Percentiles rank a stretch among this genome's conserved stretches.
Conservation (phyloP, 2,888 invertebrate species). For the Diaprepes abbreviatus region DNA sequence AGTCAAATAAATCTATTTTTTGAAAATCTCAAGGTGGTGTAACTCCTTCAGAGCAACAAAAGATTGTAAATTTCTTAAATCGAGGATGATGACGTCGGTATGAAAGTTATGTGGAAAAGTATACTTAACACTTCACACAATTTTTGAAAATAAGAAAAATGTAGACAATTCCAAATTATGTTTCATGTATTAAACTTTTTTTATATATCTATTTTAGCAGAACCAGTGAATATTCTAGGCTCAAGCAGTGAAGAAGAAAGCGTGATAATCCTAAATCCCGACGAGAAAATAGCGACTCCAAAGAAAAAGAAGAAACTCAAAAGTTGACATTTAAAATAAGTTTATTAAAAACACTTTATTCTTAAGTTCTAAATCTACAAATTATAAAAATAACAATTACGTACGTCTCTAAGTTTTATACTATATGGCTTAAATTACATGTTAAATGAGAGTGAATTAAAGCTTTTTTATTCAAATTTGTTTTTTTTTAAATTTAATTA, state of each 20-base stretch:
- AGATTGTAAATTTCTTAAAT: no score
- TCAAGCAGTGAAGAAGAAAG: constrained; percentile 66
- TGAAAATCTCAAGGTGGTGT: no score
- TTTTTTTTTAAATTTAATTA: background rate
- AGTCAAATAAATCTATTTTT: no score
- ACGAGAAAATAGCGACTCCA: constrained; percentile 50
- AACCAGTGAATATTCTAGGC: constrained; percentile 53
- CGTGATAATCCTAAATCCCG: constrained; percentile 62
- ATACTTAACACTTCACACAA: no score
- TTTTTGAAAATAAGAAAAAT: no score
- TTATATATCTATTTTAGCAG: constrained; percentile 53
- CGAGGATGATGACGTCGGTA: no score
- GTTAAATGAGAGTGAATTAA: constrained; percentile 9
- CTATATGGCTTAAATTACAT: constrained; percentile 16
- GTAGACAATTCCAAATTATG: no score
- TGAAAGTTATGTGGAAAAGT: no score
- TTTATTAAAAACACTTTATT: constrained; percentile 35
- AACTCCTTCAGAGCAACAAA: no score
- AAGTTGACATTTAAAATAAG: constrained; percentile 32
- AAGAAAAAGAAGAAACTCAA: constrained; percentile 50
- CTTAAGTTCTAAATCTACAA: constrained; percentile 27
- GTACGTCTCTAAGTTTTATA: constrained; percentile 18
- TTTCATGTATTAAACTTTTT: no score
- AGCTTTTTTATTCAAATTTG: constrained; percentile 14
- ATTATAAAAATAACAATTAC: constrained; percentile 41